Conservation (phyloP, 2,113 vertebrate species). For the Oreochromis tanganicae region DNA sequence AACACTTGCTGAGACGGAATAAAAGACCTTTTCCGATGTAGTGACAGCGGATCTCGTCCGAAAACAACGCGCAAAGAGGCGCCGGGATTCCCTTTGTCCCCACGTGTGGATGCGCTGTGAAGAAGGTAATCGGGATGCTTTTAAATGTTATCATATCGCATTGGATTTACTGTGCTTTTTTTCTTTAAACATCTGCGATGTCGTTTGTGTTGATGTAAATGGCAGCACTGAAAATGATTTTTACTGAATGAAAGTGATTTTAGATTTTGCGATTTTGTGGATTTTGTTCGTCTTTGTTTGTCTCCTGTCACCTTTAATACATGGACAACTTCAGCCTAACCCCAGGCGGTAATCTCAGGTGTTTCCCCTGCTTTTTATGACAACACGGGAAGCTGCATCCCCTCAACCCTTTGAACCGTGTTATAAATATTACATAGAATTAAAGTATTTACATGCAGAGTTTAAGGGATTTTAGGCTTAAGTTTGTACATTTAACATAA, state of each 20-base stretch:
- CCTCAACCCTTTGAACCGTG: neutral
- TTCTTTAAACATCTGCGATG: neutral
- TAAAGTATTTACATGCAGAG: neutral
- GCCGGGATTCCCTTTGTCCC: conserved; percentile 66
- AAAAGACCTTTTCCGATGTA: neutral
- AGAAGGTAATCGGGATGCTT: neutral
- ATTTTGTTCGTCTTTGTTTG: neutral
- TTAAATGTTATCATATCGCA: neutral
- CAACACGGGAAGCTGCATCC: neutral
- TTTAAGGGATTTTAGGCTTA: neutral
- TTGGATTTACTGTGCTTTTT: neutral
- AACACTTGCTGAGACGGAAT: neutral
- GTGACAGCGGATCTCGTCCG: neutral
- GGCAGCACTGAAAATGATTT: neutral
- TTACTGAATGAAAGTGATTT: neutral
- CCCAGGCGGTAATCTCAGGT: neutral
- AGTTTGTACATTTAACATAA: neutral
- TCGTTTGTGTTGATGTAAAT: accelerated
- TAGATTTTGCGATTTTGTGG: neutral
- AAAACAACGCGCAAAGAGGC: neutral
- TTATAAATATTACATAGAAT: accelerated
- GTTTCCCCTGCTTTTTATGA: neutral
- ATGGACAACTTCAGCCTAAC: neutral
- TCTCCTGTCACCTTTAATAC: neutral
- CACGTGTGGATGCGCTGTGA: conserved; percentile 50